These are phyloP conservation scores for Scleropages formosus DNA, from an alignment of 2,797 vertebrate species.

Conservation along the genomic window DNA sequence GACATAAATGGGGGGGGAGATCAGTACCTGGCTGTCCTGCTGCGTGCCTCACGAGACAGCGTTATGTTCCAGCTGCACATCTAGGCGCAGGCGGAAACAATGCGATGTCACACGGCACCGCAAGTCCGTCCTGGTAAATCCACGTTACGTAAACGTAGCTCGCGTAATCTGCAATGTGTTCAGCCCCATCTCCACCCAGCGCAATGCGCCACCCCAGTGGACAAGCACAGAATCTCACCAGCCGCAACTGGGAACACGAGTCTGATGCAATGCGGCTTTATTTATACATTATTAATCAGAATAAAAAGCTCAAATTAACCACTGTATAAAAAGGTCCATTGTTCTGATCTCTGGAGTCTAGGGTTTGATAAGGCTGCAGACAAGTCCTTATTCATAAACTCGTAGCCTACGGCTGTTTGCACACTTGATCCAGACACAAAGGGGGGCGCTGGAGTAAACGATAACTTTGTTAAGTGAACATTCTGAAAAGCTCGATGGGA, in stretches of 20 bases:
- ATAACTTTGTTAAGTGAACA: not conserved
- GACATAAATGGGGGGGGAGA: not conserved
- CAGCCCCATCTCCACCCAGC: constrained; percentile 27
- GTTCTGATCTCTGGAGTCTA: not conserved
- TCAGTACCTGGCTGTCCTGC: constrained; percentile 14
- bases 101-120: constrained; percentile 26
- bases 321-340: not conserved
- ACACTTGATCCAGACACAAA: too few relatives aligned
- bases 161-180: constrained; percentile 21
- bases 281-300: constrained; percentile 12
- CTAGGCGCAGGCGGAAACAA: constrained; percentile 26
- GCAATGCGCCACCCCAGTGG: constrained; percentile 70
- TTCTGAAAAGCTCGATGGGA: too few relatives aligned
- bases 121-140: constrained; percentile 34
- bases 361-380: not conserved
- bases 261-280: constrained; percentile 9
- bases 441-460: too few relatives aligned
- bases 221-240: constrained; percentile 58
- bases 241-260: constrained; percentile 2
- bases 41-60: not conserved
- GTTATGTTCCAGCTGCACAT: not conserved
- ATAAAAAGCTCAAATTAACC: not conserved
- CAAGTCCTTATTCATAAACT: not conserved
- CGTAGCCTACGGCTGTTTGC: too few relatives aligned
- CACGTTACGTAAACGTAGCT: constrained; percentile 28